Conservation (phyloP, 2,888 invertebrate species). For the Subacronicta megacephala region DNA sequence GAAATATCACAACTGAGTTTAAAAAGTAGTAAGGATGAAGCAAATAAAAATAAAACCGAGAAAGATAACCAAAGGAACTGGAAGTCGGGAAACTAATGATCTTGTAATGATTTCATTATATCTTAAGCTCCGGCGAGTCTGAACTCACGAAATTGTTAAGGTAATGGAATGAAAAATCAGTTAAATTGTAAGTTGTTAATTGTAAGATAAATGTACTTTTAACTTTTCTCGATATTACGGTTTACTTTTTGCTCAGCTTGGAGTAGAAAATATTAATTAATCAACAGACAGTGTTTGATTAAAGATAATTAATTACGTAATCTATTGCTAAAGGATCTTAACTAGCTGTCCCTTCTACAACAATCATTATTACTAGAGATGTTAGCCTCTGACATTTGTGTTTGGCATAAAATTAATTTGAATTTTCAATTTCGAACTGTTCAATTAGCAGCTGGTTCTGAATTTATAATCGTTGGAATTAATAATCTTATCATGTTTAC, state of each 20-base stretch:
- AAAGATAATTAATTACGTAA: background rate
- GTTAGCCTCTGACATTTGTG: slow-evolving; percentile 13
- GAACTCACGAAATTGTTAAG: slow-evolving; percentile 5
- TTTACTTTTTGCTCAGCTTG: slow-evolving; percentile 5
- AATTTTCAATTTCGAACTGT: slow-evolving; percentile 24
- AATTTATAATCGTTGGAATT: background rate
- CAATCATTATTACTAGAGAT: slow-evolving; percentile 2
- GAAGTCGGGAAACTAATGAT: background rate
- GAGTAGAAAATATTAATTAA: background rate
- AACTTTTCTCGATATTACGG: background rate
- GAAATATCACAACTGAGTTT: slow-evolving; percentile 11
- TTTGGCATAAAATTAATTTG: slow-evolving; percentile 44
- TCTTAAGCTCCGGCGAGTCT: slow-evolving; percentile 3
- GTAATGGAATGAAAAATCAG: slow-evolving; percentile 17
- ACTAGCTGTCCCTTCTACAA: slow-evolving; percentile 3
- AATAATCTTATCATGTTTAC: no score
- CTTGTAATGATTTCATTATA: slow-evolving; percentile 15
- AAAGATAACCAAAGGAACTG: background rate
- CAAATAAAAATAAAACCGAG: background rate
- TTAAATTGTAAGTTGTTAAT: slow-evolving; percentile 1
- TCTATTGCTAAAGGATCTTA: background rate
- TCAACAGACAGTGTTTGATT: background rate
- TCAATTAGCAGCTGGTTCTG: slow-evolving; percentile 15
- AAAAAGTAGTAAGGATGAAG: slow-evolving; percentile 7
- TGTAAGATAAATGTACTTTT: slow-evolving; percentile 5